Evolutionary conservation across 2,888 invertebrate genomes (phyloP), one percentile per base, ranked within the genome.

Genomic region (Kryphioiulus occultus): DNA sequence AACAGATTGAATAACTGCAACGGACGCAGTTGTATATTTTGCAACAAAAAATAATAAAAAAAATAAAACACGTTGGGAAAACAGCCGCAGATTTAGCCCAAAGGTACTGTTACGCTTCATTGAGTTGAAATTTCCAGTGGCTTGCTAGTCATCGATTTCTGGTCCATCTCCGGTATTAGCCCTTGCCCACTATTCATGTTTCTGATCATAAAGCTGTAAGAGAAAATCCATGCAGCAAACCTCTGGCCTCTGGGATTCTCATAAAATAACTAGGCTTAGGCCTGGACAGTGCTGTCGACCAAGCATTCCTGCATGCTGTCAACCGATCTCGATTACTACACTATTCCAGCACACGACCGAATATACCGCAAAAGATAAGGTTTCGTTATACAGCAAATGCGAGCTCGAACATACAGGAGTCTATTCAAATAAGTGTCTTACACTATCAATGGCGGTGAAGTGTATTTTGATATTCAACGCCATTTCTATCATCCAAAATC

Each of bases 131-230:
- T 84, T 84, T 35, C 9, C 84, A 84, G 35, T 39, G 59, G 59
- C 59, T 22, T 84, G 84, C 19, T 12, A n/a, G 9, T 84, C 84
- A 84, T 84, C 84, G 84, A 84, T 84, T 84, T 84, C 39, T 32
- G 39, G 39, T 35, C 22, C 19, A 35, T 0, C 84, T 84, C n/a
- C 15, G 35, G 39, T 84, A 32, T 32, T 39, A 84, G 59, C 59
- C 59, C 59, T 68, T 68, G 59, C 59, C 59, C 59, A 0, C 59
- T 68, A 22, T 68, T 68, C 59, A 68, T 68, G 59, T 68, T 68
- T 68, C 26, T 68, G 59, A 68, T 68, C 59, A 68, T 68, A 68
- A 68, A 68, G 19, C 59, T 68, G 22, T n/a, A 68, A 68, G 59
- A n/a, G 59, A 68, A 68, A 68, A 68, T 68, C 59, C 59, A 68